Percentiles rank a stretch among this genome's conserved stretches.
These are phyloP conservation scores for Xanthostigma xanthostigma DNA, from an alignment of 2,888 invertebrate genomes.

Conservation along the genomic window DNA sequence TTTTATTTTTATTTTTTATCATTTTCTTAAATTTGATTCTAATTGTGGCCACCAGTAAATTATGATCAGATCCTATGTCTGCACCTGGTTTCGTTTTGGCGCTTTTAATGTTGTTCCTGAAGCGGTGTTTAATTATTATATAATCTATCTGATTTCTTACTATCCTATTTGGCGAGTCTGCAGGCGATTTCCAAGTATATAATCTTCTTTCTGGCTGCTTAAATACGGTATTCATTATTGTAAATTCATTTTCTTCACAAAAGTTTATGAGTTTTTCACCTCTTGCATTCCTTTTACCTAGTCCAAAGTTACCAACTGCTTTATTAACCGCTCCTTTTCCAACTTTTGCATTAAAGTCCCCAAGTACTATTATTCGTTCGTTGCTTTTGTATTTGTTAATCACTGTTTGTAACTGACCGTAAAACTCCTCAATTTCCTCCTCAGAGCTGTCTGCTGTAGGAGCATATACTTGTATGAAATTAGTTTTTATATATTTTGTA, in stretches of 20 bases:
- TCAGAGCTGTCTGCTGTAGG: neutral
- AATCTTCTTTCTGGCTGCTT: neutral
- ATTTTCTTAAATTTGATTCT: neutral
- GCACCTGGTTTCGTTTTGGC: no score
- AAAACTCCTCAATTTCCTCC: conserved; percentile 1
- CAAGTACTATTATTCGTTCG: neutral
- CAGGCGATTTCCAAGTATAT: neutral
- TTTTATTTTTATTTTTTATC: no score
- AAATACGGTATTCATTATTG: neutral
- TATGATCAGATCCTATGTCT: neutral
- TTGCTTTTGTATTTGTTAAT: neutral
- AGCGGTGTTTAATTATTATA: neutral
- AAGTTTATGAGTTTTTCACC: neutral
- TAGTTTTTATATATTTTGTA: neutral
- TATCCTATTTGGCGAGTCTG: neutral
- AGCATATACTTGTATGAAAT: conserved; percentile 1
- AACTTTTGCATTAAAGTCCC: no score
- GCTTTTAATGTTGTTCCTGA: neutral
- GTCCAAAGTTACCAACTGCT: neutral
- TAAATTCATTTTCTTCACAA: no score
- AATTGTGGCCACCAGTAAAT: neutral
- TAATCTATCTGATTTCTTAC: neutral
- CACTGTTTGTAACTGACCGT: neutral
- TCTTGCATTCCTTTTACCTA: neutral
- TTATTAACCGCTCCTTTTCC: no score